phyloP scores from a whole-genome alignment of 2,888 invertebrate species.

The Andrena chrysosceles region DNA sequence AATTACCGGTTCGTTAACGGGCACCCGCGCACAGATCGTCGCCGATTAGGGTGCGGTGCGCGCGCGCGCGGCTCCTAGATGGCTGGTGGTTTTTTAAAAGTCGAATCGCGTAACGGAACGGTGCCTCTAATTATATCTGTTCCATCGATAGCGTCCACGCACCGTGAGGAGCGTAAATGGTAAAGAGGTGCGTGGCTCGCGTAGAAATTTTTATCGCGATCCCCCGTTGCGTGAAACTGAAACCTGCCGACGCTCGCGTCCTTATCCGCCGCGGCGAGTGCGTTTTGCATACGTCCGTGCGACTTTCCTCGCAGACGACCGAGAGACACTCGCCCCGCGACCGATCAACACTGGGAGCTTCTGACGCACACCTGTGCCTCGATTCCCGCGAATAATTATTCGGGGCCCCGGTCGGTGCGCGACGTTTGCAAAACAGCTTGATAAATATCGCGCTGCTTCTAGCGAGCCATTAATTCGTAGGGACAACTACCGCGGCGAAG shows the following conservation, averaged over 20 bases:
- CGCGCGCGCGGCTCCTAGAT: slow-evolving; percentile 5
- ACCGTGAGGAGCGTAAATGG: slow-evolving; percentile 40
- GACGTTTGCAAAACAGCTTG: slow-evolving; percentile 47
- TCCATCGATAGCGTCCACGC: slow-evolving; percentile 70
- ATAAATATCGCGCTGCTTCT: slow-evolving; percentile 44
- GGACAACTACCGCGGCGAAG: slow-evolving; percentile 2
- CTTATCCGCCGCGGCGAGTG: slow-evolving; percentile 64
- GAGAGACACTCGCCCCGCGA: slow-evolving; percentile 60
- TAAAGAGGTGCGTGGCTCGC: slow-evolving; percentile 57
- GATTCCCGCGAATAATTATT: slow-evolving; percentile 67
- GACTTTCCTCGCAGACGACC: slow-evolving; percentile 18
- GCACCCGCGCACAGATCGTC: slow-evolving; percentile 18
- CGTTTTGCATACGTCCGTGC: slow-evolving; percentile 53
- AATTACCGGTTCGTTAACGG: slow-evolving; percentile 54
- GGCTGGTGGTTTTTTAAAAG: slow-evolving; percentile 50
- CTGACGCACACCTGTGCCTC: slow-evolving; percentile 80
- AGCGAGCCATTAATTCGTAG: slow-evolving; percentile 23
- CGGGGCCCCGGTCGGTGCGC: slow-evolving; percentile 46
- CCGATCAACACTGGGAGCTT: slow-evolving; percentile 82
- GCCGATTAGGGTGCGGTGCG: slow-evolving; percentile 43
- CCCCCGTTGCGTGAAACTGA: slow-evolving; percentile 76
- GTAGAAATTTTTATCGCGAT: slow-evolving; percentile 75
- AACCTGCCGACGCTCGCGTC: slow-evolving; percentile 19
- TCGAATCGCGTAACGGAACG: slow-evolving; percentile 70
- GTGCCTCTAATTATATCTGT: slow-evolving; percentile 78